These are phyloP conservation scores for Glareola pratincola DNA, from an alignment of 2,113 vertebrate species.

Conservation along the genomic window DNA sequence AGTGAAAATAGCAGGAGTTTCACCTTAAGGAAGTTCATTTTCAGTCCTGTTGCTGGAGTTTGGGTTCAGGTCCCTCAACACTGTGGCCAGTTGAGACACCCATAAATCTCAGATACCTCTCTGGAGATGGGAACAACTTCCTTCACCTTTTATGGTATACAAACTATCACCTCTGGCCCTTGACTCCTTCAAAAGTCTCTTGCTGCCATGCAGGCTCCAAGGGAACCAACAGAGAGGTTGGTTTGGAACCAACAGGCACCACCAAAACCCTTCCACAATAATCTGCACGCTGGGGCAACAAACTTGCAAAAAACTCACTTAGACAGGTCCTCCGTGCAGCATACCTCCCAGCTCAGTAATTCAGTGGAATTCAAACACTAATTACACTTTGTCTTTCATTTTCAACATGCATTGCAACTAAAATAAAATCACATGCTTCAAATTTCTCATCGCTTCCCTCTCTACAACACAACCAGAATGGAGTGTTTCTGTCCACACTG, in stretches of 20 bases:
- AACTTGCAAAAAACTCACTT: background rate
- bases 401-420: background rate
- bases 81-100: fast-evolving
- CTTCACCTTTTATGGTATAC: background rate
- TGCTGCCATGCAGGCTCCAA: background rate
- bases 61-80: background rate
- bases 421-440: background rate
- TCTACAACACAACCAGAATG: background rate
- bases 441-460: background rate
- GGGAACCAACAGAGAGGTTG: background rate
- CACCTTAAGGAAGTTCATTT: background rate
- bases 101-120: background rate
- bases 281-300: fast-evolving
- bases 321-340: background rate
- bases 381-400: background rate
- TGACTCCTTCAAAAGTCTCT: background rate
- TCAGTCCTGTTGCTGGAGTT: background rate
- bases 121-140: fast-evolving
- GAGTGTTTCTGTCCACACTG: background rate
- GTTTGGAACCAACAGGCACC: background rate
- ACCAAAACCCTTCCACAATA: background rate
- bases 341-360: background rate
- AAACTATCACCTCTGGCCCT: background rate
- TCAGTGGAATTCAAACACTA: background rate
- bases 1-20: background rate